Evolutionary conservation across 2,113 vertebrate genomes (phyloP), one percentile per base, ranked within the genome.

Genomic region (Chaetodon trifascialis): DNA sequence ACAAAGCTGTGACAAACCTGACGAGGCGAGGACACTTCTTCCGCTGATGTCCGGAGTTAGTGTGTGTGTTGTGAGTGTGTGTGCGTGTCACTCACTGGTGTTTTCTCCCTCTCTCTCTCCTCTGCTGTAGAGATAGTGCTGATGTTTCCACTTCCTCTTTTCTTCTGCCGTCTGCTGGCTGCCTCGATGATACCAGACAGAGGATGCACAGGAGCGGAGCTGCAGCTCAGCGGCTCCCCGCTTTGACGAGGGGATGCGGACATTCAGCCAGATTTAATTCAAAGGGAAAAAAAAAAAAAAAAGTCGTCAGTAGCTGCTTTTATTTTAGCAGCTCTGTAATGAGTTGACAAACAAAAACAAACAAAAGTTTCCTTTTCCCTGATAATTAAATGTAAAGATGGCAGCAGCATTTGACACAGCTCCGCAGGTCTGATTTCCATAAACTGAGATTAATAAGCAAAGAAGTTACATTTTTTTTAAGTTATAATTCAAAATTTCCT

Each of bases 71-170:
- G 68, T 12, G 79, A 47, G 63, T 63, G 58, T 62, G 67, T 60
- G 76, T 68, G 77, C 73, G 82, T 88, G 85, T 89, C 88, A 81
- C 76, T 83, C 87, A 40, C 68, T 60, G 79, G 74, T 74, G 83
- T 84, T 66, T 85, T 68, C 70, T 72, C 82, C 58, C 85, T 65
- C 64, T 34, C 72, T 76, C 46, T 16, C 67, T 59, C 25, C 67
- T 86, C 74, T 77, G 76, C 80, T 11, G 75, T 66, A 70, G 85
- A 88, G 87, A 92, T 75, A 90, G 77, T 77, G 94, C 94, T 93
- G 94, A 93, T 94, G 94, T 92, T 93, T 93, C 88, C 92, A 95
- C 95, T 96, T 96, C 95, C 95, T 95, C 91, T 73, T 94, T 89
- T 85, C 94, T 91, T 86, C 93, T 92, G 93, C 93, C 92, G 92